These are phyloP conservation scores for Schizotus pectinicornis DNA, from an alignment of 2,888 invertebrate genomes.

Conservation along the genomic window DNA sequence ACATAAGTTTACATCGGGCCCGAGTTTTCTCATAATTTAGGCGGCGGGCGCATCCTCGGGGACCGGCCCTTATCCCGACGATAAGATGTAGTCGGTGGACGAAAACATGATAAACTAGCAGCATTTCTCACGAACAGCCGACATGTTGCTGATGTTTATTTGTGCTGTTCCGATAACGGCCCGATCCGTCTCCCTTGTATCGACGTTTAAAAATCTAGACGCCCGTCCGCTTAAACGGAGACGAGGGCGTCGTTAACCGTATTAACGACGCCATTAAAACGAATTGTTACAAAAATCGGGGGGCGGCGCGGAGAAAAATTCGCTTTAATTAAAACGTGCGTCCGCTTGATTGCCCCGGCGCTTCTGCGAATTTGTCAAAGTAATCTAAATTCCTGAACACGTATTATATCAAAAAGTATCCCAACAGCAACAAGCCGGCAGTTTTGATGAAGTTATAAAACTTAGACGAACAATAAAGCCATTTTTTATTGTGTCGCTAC, in stretches of 20 bases:
- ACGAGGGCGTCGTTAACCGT: not conserved
- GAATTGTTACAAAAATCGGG: slow-evolving; percentile 13
- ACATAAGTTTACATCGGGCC: slow-evolving; percentile 43
- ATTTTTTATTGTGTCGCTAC: slow-evolving; percentile 19
- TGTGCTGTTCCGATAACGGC: slow-evolving; percentile 26
- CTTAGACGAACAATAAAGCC: slow-evolving; percentile 26
- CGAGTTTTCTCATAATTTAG: slow-evolving; percentile 45
- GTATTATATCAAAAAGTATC: slow-evolving; percentile 21
- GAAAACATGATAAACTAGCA: slow-evolving; percentile 35
- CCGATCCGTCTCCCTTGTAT: slow-evolving; percentile 13
- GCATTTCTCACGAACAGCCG: slow-evolving; percentile 32
- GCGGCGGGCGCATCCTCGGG: slow-evolving; percentile 27
- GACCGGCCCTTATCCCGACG: slow-evolving; percentile 16
- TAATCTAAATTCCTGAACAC: slow-evolving; percentile 23
- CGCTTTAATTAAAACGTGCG: slow-evolving; percentile 23
- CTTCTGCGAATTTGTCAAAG: slow-evolving; percentile 19
- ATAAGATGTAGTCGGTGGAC: slow-evolving; percentile 17
- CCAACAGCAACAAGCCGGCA: not conserved
- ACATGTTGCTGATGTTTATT: slow-evolving; percentile 35
- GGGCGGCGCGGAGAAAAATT: slow-evolving; percentile 11
- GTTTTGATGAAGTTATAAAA: slow-evolving; percentile 30
- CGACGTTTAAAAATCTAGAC: not conserved
- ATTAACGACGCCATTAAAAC: slow-evolving; percentile 5
- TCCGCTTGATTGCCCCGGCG: slow-evolving; percentile 5
- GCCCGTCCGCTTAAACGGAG: not conserved